These are phyloP conservation scores for Rhinophrynus dorsalis DNA, from an alignment of 2,797 vertebrate species.

Conservation along the genomic window DNA sequence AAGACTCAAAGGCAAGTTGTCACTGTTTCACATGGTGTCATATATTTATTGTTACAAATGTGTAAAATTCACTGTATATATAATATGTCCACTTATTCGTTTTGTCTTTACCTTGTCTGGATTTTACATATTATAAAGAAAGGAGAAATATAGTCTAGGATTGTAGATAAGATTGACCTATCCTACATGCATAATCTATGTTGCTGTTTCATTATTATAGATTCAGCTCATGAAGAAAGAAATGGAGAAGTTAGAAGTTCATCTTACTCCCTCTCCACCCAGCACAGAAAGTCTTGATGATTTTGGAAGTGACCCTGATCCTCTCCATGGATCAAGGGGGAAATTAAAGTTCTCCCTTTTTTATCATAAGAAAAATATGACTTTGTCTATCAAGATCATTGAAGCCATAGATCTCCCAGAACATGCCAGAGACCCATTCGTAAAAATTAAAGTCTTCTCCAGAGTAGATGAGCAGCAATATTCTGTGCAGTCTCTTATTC, in stretches of 20 bases:
- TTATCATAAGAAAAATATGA: constrained; percentile 58
- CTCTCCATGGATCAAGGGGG: constrained; percentile 45
- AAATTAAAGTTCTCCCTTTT: constrained; percentile 68
- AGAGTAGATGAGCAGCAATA: constrained; percentile 26
- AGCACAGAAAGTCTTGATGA: constrained; percentile 38
- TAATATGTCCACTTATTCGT: too few species aligned
- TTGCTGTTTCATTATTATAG: too few species aligned
- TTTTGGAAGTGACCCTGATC: background rate
- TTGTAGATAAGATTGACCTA: too few species aligned
- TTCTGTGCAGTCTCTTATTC: constrained; percentile 61
- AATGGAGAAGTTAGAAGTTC: constrained; percentile 50
- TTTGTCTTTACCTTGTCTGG: too few species aligned
- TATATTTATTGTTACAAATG: too few species aligned
- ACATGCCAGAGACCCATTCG: constrained; percentile 54
- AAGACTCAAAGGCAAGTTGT: constrained; percentile 26
- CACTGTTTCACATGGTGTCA: too few species aligned
- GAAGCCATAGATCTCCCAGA: constrained; percentile 61
- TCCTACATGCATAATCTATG: too few species aligned
- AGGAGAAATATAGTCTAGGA: too few species aligned
- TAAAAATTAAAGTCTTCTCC: constrained; percentile 62
- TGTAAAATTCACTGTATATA: too few species aligned
- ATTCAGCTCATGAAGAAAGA: constrained; percentile 51
- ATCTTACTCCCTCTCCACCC: constrained; percentile 49
- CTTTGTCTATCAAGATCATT: constrained; percentile 67
- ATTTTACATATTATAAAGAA: too few species aligned